Evolutionary conservation across 2,888 invertebrate species (phyloP), one percentile per base, ranked within the genome.

Genomic region (Ecdyonurus torrentis): DNA sequence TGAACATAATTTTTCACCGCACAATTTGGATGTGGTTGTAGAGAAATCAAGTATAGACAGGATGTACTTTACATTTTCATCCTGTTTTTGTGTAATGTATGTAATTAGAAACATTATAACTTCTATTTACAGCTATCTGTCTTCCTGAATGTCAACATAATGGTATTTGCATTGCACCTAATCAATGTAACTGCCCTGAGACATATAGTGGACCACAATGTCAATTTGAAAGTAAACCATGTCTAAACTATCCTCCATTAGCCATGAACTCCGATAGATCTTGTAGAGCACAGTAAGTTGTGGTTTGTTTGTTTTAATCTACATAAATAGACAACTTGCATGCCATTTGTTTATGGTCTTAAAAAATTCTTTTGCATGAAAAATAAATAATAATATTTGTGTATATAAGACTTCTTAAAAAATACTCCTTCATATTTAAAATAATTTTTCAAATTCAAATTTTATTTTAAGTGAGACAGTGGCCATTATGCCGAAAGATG

Each of bases 121-220:
- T 10, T 37, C 37, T 23, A 7, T 66, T 76, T 75, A n/a, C 72
- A 90, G 91, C 88, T 0, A 78, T 82, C 67, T 93, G 93, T 71
- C 72, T 80, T 22, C 87, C 87, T 0, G 76, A 80, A 0, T 94
- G 93, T 73, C 78, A 84, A 71, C 91, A 93, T 74, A 86, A 83
- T 62, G 93, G 93, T 1, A 84, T 87, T 61, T 94, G 93, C 70
- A 72, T 86, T 2, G 79, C 80, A 24, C 86, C 87, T 0, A 86
- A 89, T 71, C 77, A 83, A 0, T 94, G 93, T 70, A 75, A 82
- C 53, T 94, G 93, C 69, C 81, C 86, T 0, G 79, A 83, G 60
- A 84, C 84, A 70, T 91, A 78, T 74, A 79, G 80, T 58, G 91
- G 91, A 2, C 80, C 82, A 0, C 80, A 81, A 69, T 91, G 91